phyloP scores from a whole-genome alignment of 2,888 invertebrate genomes.

The Pycnomerus fuliginosus region DNA sequence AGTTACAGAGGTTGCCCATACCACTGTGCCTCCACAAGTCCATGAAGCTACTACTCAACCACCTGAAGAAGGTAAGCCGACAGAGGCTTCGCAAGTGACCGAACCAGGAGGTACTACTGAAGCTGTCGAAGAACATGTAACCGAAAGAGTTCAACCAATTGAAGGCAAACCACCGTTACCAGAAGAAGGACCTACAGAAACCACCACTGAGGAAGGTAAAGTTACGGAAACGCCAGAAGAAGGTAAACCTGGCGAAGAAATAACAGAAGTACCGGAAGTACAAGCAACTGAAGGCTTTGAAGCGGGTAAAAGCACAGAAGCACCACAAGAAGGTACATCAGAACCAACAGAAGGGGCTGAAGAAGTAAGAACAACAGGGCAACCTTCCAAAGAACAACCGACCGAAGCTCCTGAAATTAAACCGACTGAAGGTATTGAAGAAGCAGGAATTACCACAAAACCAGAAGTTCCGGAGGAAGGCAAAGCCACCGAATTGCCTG shows the following conservation, averaged over 20 bases:
- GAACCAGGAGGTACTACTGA: not conserved
- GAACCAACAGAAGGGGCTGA: not conserved
- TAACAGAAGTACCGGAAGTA: constrained; percentile 1
- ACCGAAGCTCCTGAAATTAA: constrained; percentile 5
- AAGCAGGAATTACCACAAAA: too few relatives aligned
- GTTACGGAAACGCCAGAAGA: constrained; percentile 8
- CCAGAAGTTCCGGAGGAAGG: not conserved
- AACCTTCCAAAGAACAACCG: constrained; percentile 1
- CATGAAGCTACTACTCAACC: constrained; percentile 3
- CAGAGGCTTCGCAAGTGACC: constrained; percentile 1
- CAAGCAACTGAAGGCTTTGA: not conserved
- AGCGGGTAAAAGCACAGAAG: constrained; percentile 19
- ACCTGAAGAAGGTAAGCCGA: too few relatives aligned
- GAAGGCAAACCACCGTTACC: not conserved
- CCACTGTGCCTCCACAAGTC: constrained; percentile 23
- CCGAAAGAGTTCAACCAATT: not conserved
- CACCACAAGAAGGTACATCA: constrained; percentile 3
- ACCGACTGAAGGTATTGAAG: constrained; percentile 8
- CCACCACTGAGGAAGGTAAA: constrained; percentile 16
- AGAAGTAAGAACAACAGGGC: not conserved
- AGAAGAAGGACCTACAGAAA: constrained; percentile 1
- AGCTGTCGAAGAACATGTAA: not conserved
- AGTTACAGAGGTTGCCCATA: too few relatives aligned
- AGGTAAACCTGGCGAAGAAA: too few relatives aligned
- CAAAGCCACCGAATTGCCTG: constrained; percentile 2